A percentile compares a stretch with the other conserved stretches of the same genome.
Evolutionary conservation across 2,888 invertebrate genomes (phyloP).

Genomic region (Idaea biselata): DNA sequence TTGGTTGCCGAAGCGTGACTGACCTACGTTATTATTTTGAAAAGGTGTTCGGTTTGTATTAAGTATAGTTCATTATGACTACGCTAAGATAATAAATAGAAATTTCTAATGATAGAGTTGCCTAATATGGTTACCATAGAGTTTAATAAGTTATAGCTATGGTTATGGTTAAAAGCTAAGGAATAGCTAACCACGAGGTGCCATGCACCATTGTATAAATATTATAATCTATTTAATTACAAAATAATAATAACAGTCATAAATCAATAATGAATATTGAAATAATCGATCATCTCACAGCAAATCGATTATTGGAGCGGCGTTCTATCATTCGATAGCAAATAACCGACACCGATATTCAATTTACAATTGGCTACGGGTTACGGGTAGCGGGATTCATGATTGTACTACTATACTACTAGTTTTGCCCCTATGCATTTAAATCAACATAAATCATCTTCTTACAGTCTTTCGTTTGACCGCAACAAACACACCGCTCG

Average conservation of each 20-base stretch:
- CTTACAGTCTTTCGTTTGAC: slow-evolving; percentile 18
- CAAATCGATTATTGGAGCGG: slow-evolving; percentile 56
- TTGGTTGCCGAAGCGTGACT: background rate
- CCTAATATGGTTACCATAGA: too few species aligned
- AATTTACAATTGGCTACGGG: slow-evolving; percentile 68
- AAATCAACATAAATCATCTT: slow-evolving; percentile 62
- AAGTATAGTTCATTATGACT: background rate
- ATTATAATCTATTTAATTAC: background rate
- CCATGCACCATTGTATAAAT: background rate
- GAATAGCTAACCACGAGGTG: background rate
- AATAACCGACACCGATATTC: slow-evolving; percentile 60
- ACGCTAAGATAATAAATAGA: background rate
- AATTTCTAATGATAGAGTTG: background rate
- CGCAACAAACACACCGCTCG: slow-evolving; percentile 19
- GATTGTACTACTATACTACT: slow-evolving; percentile 45
- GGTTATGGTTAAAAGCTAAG: too few species aligned
- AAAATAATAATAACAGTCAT: background rate
- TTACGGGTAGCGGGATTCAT: slow-evolving; percentile 42
- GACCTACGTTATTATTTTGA: background rate
- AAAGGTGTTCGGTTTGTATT: background rate
- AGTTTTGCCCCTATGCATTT: slow-evolving; percentile 51
- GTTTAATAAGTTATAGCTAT: too few species aligned
- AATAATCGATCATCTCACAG: slow-evolving; percentile 53
- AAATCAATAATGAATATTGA: slow-evolving; percentile 4
- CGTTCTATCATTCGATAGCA: slow-evolving; percentile 52